A percentile compares a stretch with the other conserved stretches of the same genome.
phyloP scores from a whole-genome alignment of 1,140 invertebrate species.

The Tetragnatha versicolor region DNA sequence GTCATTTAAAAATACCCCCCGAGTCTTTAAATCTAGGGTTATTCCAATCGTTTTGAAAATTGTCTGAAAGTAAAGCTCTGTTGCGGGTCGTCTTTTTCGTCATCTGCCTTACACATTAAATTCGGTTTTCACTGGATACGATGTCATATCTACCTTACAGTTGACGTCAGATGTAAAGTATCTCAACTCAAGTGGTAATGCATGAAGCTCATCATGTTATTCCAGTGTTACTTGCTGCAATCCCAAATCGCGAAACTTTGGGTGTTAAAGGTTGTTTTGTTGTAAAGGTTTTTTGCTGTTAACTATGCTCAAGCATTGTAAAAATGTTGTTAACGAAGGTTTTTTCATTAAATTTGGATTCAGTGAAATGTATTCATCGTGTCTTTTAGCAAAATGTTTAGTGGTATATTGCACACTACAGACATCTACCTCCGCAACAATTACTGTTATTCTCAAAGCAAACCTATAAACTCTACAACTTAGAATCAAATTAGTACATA shows the following conservation, averaged over 20 bases:
- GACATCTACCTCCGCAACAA: slow-evolving; percentile 49
- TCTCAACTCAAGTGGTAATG: neutral
- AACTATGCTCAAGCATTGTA: slow-evolving; percentile 46
- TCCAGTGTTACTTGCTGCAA: neutral
- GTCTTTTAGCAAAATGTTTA: slow-evolving; percentile 43
- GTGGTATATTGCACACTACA: slow-evolving; percentile 52
- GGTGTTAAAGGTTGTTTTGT: slow-evolving; percentile 22
- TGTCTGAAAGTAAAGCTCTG: too few species aligned
- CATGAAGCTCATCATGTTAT: neutral
- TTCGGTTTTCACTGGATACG: too few species aligned
- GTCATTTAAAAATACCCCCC: too few species aligned
- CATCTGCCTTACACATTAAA: too few species aligned
- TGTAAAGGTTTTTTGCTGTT: slow-evolving; percentile 40
- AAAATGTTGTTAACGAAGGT: slow-evolving; percentile 36
- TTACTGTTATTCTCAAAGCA: slow-evolving; percentile 48
- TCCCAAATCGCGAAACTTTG: slow-evolving; percentile 14
- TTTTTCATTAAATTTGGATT: slow-evolving; percentile 24
- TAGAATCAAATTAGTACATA: slow-evolving; percentile 51
- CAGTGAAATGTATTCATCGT: slow-evolving; percentile 28
- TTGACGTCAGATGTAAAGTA: too few species aligned
- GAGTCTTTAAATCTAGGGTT: too few species aligned
- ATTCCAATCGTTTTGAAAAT: too few species aligned
- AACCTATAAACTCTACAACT: slow-evolving; percentile 32
- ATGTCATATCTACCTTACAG: too few species aligned
- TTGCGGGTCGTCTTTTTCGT: too few species aligned